Evolutionary conservation across 1,140 invertebrate species (phyloP).

Genomic region (Aethina tumida): DNA sequence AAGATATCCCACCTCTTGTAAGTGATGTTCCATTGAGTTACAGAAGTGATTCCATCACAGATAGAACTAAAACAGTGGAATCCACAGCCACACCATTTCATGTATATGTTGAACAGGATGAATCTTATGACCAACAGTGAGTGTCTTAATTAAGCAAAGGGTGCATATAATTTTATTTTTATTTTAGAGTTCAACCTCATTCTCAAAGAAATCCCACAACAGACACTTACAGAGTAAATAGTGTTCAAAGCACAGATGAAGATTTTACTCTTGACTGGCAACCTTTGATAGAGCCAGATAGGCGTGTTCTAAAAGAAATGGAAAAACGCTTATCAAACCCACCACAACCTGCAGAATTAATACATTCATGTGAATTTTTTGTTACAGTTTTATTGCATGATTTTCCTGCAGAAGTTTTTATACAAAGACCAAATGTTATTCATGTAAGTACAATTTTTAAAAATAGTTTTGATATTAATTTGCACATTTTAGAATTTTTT

Average conservation of each 20-base stretch:
- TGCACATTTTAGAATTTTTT: conserved; percentile 11
- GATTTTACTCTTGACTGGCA: conserved; percentile 24
- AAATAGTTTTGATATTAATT: conserved; percentile 7
- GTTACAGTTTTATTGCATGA: conserved; percentile 54
- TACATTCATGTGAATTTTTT: conserved; percentile 49
- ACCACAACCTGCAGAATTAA: conserved; percentile 18
- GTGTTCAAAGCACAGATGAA: conserved; percentile 2
- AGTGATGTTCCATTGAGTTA: conserved; percentile 30
- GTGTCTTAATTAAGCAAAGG: conserved; percentile 16
- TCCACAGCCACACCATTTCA: conserved; percentile 28
- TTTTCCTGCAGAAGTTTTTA: conserved; percentile 59
- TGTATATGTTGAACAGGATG: conserved; percentile 21
- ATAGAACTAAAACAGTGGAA: conserved; percentile 8
- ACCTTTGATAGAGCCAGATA: conserved; percentile 29
- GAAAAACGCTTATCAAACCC: conserved; percentile 29
- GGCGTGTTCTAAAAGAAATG: conserved; percentile 30
- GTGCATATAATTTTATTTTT: too few species aligned
- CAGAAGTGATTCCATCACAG: conserved; percentile 13
- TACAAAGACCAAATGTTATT: conserved; percentile 52
- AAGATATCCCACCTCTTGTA: conserved; percentile 22
- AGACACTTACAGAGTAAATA: conserved; percentile 11
- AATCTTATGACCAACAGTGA: conserved; percentile 17
- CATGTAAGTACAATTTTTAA: conserved; percentile 36
- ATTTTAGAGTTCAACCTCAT: conserved; percentile 1
- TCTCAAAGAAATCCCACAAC: conserved; percentile 1